Percentiles rank a stretch among this genome's conserved stretches.
phyloP scores from a whole-genome alignment of 2,888 invertebrate species.

The Parnassius orleans region DNA sequence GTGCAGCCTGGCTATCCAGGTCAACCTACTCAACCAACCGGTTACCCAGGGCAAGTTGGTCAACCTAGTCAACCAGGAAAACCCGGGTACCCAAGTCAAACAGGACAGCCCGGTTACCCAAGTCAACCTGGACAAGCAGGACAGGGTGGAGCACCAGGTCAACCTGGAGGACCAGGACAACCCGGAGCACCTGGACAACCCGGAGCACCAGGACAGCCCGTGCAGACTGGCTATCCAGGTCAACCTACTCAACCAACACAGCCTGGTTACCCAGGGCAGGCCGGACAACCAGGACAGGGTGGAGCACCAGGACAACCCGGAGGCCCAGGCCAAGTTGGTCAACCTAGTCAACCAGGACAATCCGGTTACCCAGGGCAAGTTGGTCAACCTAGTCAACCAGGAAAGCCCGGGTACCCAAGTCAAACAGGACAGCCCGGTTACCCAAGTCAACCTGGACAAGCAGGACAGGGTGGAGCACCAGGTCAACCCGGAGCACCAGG shows the following conservation, averaged over 20 bases:
- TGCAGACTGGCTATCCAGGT: slow-evolving; percentile 49
- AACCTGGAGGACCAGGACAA: slow-evolving; percentile 15
- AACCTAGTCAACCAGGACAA: slow-evolving; percentile 40
- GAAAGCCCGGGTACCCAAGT: slow-evolving; percentile 35
- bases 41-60: too few relatives aligned
- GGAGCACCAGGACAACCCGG: slow-evolving; percentile 40
- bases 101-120: slow-evolving; percentile 31
- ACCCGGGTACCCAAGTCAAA: slow-evolving; percentile 44
- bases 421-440: slow-evolving; percentile 31
- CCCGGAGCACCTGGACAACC: slow-evolving; percentile 29
- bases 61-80: slow-evolving; percentile 43
- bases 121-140: slow-evolving; percentile 27
- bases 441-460: slow-evolving; percentile 29
- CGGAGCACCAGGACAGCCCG: slow-evolving; percentile 27
- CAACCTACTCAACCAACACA: slow-evolving; percentile 51
- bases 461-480: slow-evolving; percentile 46
- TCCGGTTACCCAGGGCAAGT: slow-evolving; percentile 53
- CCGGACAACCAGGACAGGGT: slow-evolving; percentile 39
- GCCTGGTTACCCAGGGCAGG: slow-evolving; percentile 34
- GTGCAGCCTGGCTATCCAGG: slow-evolving; percentile 37
- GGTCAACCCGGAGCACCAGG: slow-evolving; percentile 35
- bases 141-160: slow-evolving; percentile 22
- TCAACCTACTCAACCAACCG: slow-evolving; percentile 57
- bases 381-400: slow-evolving; percentile 35
- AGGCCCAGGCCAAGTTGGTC: slow-evolving; percentile 44